Base-by-base conservation (phyloP, 1,140 invertebrate genomes). In the Sycophila sp. region DNA sequence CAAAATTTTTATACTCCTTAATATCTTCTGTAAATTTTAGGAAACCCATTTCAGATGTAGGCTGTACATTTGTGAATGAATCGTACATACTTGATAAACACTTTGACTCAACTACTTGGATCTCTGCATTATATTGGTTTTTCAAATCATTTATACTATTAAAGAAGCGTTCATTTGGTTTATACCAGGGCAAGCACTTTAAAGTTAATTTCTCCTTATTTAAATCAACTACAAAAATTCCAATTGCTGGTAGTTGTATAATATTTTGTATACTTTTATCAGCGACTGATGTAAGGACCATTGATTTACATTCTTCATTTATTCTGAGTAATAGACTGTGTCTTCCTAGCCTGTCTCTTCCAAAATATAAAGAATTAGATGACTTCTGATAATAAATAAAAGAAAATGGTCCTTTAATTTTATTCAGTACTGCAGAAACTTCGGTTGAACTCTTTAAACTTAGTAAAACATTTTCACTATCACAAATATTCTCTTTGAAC, bases 301-400 rank as follows among this genome's bases (percentile, higher is more conserved):
- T 76, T 28, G 80, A 76, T 45, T 84, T 72, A 10, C 75, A 62
- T 55, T 76, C 62, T 8, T 83, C 70, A 74, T 85, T 80, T 72
- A 88, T 82, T 79, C 90, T 89, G 78, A 94, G 88, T 17, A 97
- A 84, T 38, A 97, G 86, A 85, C 94, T 94, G 72, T 94, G 91
- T 74, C 96, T 88, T 26, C 96, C 96, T 83, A 96, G 91, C 72
- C 88, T 86, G 86, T 98, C 96, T 82, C 96, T 88, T 7, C 91
- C 92, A 87, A 97, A 96, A 87, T 93, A 96, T 38, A 98, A 73
- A 15, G 79, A 81, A 55, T 90, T 85, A 3, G 77, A 79, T 38
- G 72, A 69, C 80, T 89, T 91, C 77, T 95, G 87, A 82, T 89
- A 94, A 81, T 93, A 96, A 55, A 97, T 89, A 63, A 97, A 89